Evolutionary conservation across 2,888 invertebrate genomes (phyloP).

Genomic region (Ennomos quercinarius): DNA sequence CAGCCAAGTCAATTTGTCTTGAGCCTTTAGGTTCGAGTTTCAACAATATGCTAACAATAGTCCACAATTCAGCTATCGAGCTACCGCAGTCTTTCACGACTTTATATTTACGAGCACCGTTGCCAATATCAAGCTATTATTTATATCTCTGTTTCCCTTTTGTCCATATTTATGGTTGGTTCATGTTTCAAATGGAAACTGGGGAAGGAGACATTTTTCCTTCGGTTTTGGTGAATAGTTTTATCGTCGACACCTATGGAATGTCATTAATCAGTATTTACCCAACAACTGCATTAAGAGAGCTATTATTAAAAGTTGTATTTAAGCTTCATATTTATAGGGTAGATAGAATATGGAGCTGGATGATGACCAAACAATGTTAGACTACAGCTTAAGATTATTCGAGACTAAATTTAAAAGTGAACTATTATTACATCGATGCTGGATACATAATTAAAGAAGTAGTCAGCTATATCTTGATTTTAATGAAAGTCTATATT

Average conservation of each 20-base stretch:
- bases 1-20: constrained; percentile 27
- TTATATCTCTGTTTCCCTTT: constrained; percentile 77
- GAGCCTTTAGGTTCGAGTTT: constrained; percentile 15
- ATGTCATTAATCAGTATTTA: too few species aligned
- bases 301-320: too few species aligned
- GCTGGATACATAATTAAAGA: too few species aligned
- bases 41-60: constrained; percentile 18
- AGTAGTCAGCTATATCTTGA: too few species aligned
- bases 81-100: constrained; percentile 65
- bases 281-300: too few species aligned
- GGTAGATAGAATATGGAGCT: too few species aligned
- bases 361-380: too few species aligned
- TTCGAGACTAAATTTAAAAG: too few species aligned
- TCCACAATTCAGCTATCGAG: constrained; percentile 37
- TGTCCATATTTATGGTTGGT: constrained; percentile 47
- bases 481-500: too few species aligned
- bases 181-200: constrained; percentile 41
- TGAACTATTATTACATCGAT: too few species aligned
- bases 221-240: constrained; percentile 15
- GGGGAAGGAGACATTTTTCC: constrained; percentile 21
- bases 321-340: too few species aligned
- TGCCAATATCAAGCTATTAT: constrained; percentile 70
- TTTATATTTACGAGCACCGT: constrained; percentile 64
- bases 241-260: background rate
- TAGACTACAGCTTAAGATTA: too few species aligned